A percentile compares a stretch with the other conserved stretches of the same genome.
These are phyloP conservation scores for Macropus fuliginosus DNA, from an alignment of 2,797 vertebrate species.

Conservation along the genomic window DNA sequence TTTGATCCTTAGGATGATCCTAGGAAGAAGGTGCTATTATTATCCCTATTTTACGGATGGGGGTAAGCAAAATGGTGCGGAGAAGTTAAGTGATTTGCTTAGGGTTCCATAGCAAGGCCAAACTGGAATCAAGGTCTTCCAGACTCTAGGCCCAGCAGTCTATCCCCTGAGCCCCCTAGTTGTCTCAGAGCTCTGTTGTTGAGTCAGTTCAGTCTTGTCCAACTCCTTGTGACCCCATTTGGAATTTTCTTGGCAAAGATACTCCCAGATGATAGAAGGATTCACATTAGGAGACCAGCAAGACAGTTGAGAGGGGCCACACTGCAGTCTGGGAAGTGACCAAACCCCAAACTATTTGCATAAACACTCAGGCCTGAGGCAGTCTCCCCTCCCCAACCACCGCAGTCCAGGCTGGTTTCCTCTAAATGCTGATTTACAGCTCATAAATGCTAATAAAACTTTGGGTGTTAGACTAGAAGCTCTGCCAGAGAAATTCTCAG, in stretches of 20 bases:
- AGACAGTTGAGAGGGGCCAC: not conserved
- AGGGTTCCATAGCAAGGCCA: not conserved
- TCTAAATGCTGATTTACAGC: conserved; percentile 16
- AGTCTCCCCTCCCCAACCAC: not conserved
- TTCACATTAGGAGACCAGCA: not conserved
- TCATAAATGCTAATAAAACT: conserved; percentile 5
- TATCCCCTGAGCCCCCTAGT: not conserved
- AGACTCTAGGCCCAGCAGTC: not conserved
- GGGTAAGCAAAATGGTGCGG: not conserved
- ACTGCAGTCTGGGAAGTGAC: not conserved
- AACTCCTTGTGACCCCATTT: not conserved
- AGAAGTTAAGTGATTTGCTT: not conserved
- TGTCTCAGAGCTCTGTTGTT: not conserved
- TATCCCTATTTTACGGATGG: not conserved
- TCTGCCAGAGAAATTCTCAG: not conserved
- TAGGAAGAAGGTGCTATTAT: not conserved
- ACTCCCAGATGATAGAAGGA: not conserved
- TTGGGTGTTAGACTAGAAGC: not conserved
- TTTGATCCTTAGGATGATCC: not conserved
- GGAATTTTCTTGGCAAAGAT: not conserved
- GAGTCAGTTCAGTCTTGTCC: not conserved
- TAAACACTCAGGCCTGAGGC: not conserved
- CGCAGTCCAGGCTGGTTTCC: not conserved
- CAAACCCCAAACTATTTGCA: not conserved
- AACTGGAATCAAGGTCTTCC: not conserved